Percentiles rank a stretch among this genome's conserved stretches.
Evolutionary conservation across 2,888 invertebrate species (phyloP).

Genomic region (Cheilosia vernalis): DNA sequence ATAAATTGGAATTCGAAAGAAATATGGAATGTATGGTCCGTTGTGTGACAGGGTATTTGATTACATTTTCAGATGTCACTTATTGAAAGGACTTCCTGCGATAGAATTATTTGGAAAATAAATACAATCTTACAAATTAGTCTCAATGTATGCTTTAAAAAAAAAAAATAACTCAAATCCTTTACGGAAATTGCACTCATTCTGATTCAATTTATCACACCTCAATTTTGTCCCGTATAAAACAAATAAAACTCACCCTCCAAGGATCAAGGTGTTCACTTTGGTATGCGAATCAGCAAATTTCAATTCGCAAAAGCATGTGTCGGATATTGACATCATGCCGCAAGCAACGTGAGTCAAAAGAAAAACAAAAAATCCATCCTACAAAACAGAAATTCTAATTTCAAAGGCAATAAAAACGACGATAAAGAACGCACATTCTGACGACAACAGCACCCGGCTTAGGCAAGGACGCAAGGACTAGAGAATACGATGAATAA

Average conservation of each 20-base stretch:
- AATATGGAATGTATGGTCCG: background rate
- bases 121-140: background rate
- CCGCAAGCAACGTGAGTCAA: conserved; percentile 19
- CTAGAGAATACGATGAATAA: conserved; percentile 15
- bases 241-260: conserved; percentile 24
- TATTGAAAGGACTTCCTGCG: background rate
- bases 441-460: background rate
- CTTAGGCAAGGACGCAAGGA: background rate
- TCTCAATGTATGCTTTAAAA: conserved; percentile 1
- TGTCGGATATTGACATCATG: conserved; percentile 36
- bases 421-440: conserved; percentile 14
- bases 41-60: conserved; percentile 7
- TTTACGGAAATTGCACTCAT: conserved; percentile 31
- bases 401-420: conserved; percentile 42
- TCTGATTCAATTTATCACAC: conserved; percentile 25
- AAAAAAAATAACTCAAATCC: conserved; percentile 32
- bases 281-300: conserved; percentile 17
- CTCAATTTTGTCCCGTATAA: conserved; percentile 14
- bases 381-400: conserved; percentile 16
- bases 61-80: conserved; percentile 1
- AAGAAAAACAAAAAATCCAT: conserved; percentile 12
- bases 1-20: conserved; percentile 12
- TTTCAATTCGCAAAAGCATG: conserved; percentile 31
- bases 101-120: background rate
- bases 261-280: background rate